Percentiles rank a stretch among this genome's conserved stretches.
Evolutionary conservation across 2,888 invertebrate genomes (phyloP).

Genomic region (Chydorus sphaericus): DNA sequence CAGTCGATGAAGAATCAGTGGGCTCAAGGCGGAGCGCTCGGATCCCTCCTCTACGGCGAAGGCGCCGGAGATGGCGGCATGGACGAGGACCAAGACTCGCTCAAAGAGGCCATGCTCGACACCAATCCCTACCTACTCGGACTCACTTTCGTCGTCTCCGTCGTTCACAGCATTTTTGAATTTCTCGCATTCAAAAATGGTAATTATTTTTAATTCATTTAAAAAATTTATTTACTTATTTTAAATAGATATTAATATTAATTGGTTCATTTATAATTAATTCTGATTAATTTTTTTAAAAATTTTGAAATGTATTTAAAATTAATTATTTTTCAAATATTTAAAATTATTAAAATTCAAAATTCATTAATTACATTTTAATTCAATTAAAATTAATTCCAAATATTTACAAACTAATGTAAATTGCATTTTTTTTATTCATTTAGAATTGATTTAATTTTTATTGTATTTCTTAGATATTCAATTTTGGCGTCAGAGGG

Average conservation of each 20-base stretch:
- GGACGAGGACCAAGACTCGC: conserved; percentile 73
- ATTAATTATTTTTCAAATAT: too few relatives aligned
- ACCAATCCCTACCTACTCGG: conserved; percentile 91
- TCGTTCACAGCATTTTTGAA: conserved; percentile 95
- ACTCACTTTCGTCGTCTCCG: conserved; percentile 77
- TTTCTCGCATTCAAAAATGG: conserved; percentile 97
- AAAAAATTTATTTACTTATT: background rate
- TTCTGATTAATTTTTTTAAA: background rate
- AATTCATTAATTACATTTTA: too few relatives aligned
- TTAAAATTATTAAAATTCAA: background rate
- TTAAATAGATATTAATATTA: background rate
- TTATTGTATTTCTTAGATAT: conserved; percentile 46
- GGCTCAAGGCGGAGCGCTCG: conserved; percentile 41
- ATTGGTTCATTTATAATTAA: conserved; percentile 5
- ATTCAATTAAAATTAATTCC: too few relatives aligned
- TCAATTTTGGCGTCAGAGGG: conserved; percentile 97
- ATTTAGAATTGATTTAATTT: background rate
- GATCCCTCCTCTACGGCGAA: conserved; percentile 38
- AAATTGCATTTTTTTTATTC: background rate
- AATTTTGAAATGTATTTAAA: too few relatives aligned
- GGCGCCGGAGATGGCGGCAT: conserved; percentile 54
- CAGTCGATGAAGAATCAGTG: conserved; percentile 86
- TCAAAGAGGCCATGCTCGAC: conserved; percentile 87
- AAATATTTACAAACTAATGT: too few relatives aligned
- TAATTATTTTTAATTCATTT: too few relatives aligned